Evolutionary conservation across 2,797 vertebrate species (phyloP).

Genomic region (Chelonia mydas): DNA sequence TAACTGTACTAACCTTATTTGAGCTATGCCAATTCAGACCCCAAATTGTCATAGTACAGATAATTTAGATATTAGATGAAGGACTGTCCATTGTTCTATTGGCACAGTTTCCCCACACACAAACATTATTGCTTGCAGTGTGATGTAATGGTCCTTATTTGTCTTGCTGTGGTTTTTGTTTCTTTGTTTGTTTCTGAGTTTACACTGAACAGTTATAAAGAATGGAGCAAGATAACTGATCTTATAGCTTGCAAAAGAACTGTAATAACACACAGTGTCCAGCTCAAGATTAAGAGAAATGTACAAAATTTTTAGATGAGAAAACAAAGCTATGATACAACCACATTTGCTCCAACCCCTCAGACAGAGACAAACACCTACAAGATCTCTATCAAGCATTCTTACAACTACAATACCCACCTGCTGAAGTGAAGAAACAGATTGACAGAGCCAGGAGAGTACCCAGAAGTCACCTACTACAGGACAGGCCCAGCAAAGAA

Average conservation of each 20-base stretch:
- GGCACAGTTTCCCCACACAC: background rate
- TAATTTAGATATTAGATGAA: background rate
- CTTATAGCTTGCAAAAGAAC: too few species aligned
- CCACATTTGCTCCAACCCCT: too few species aligned
- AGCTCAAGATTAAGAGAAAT: background rate
- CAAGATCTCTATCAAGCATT: too few species aligned
- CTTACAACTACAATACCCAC: too few species aligned
- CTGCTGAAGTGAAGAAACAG: too few species aligned
- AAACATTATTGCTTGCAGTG: background rate
- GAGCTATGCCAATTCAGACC: background rate
- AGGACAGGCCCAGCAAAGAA: too few species aligned
- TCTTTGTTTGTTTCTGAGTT: background rate
- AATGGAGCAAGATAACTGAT: too few species aligned
- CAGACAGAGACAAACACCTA: too few species aligned
- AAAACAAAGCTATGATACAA: background rate
- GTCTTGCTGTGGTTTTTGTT: background rate
- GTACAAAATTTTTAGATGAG: background rate
- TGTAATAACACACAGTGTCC: background rate
- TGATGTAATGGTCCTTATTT: background rate
- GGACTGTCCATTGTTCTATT: accelerated
- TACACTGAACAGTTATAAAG: background rate
- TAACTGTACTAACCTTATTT: background rate
- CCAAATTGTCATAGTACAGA: background rate
- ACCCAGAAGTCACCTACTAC: too few species aligned
- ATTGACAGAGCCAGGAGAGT: too few species aligned